These are phyloP conservation scores for Scalopus aquaticus DNA, from an alignment of 2,113 vertebrate genomes.

Conservation along the genomic window DNA sequence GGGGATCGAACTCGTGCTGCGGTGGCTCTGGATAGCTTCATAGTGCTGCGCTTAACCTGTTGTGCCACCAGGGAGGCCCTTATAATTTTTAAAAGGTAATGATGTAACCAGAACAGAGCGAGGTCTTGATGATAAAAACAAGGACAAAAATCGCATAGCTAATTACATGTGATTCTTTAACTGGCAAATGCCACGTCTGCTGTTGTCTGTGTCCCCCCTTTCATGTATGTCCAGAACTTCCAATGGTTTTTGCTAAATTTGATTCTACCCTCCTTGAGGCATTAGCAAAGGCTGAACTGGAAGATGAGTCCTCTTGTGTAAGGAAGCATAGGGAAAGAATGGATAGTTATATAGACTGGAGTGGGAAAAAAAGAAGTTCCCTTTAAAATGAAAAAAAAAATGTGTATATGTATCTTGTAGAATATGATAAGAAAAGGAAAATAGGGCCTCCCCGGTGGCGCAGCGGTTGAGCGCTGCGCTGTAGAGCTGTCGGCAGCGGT, in stretches of 20 bases:
- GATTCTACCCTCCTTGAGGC: not conserved
- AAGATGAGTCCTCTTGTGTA: not conserved
- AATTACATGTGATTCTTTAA: not conserved
- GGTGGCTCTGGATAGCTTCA: no score
- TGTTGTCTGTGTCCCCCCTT: not conserved
- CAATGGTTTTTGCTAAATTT: not conserved
- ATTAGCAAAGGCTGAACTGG: not conserved
- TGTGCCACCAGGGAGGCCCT: not conserved
- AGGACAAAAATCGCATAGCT: not conserved
- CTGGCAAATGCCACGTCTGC: fast-evolving
- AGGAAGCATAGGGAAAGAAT: not conserved
- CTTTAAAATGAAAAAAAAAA: not conserved
- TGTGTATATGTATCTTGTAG: not conserved
- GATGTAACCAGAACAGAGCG: not conserved
- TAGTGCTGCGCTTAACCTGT: no score
- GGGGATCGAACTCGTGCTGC: no score
- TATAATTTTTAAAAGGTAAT: not conserved
- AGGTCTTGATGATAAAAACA: not conserved
- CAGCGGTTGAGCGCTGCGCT: no score
- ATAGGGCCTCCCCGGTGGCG: no score
- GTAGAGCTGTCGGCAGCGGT: no score
- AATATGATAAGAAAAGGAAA: not conserved
- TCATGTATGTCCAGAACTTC: not conserved
- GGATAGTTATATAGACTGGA: not conserved
- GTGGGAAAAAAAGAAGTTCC: not conserved